phyloP scores from a whole-genome alignment of 2,113 vertebrate genomes.

The Macrotis lagotis region DNA sequence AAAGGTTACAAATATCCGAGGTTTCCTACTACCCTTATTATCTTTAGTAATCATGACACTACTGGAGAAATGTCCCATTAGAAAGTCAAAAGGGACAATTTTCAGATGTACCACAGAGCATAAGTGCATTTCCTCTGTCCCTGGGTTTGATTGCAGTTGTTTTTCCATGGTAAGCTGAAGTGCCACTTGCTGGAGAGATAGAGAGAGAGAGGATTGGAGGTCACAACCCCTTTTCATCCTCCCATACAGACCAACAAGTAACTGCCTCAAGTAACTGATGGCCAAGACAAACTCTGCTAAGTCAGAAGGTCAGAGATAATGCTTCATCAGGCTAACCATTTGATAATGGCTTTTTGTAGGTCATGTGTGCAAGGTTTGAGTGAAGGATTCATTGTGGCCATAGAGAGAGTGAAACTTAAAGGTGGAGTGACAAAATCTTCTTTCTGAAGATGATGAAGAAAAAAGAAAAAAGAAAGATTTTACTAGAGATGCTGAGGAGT shows the following conservation, averaged over 20 bases:
- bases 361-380: background rate
- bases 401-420: background rate
- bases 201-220: slow-evolving; percentile 54
- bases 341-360: background rate
- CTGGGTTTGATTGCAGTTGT: slow-evolving; percentile 69
- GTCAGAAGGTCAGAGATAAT: slow-evolving; percentile 14
- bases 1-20: slow-evolving; percentile 60
- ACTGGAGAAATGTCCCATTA: slow-evolving; percentile 73
- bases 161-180: slow-evolving; percentile 69
- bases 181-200: slow-evolving; percentile 74
- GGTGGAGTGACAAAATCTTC: background rate
- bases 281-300: slow-evolving; percentile 21
- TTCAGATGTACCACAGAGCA: slow-evolving; percentile 61
- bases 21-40: slow-evolving; percentile 66
- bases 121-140: slow-evolving; percentile 68
- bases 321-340: slow-evolving; percentile 49
- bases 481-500: no score
- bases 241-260: slow-evolving; percentile 17
- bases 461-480: no score
- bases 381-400: background rate
- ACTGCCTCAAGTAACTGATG: slow-evolving; percentile 20
- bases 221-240: slow-evolving; percentile 38
- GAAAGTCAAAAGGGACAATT: slow-evolving; percentile 61
- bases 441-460: background rate
- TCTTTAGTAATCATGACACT: slow-evolving; percentile 77